Base-by-base conservation (phyloP, 2,113 vertebrate species). In the Cyrtonyx montezumae region DNA sequence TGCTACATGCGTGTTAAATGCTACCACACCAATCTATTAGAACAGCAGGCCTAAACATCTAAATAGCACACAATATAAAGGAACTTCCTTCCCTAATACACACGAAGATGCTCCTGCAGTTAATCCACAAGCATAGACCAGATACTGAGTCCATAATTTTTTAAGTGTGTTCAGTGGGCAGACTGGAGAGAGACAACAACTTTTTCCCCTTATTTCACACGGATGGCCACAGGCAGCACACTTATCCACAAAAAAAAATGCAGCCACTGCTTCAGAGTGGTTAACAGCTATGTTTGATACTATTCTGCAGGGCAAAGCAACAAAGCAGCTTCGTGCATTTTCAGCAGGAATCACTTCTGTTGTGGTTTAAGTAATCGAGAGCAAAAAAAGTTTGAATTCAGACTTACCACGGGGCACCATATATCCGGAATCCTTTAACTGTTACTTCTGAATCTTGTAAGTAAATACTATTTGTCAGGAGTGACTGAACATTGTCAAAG, bases 381-480 rank as follows among this genome's bases (percentile, higher is more conserved):
- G 69, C 67, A 88, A 69, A 94, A 51, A 85, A 95, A 90, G 76
- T 90, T 90, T 20, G 83, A 96, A 94, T 56, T 42, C 80, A 91
- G 83, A 98, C 98, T 99, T 98, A 99, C 99, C 99, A 99, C 1
- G 99, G 99, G 61, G 99, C 97, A 40, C 99, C 99, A 12, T 99
- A 99, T 98, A 99, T 99, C 97, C 98, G 98, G 98, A 99, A 99
- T 97, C 99, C 99, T 97, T 99, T 99, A 93, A 99, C 98, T 59
- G 99, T 99, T 96, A 99, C 98, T 90, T 99, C 99, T 32, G 99
- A 99, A 97, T 99, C 99, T 98, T 99, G 99, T 96, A 99, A 98
- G 98, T 99, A 99, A 98, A 99, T 98, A 98, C 99, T 99, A 98
- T 99, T 99, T 96, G 99, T 99, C 98, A 99, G 99, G 73, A 99